Base-by-base conservation (phyloP, 2,113 vertebrate species). In the Fulmarus glacialis region DNA sequence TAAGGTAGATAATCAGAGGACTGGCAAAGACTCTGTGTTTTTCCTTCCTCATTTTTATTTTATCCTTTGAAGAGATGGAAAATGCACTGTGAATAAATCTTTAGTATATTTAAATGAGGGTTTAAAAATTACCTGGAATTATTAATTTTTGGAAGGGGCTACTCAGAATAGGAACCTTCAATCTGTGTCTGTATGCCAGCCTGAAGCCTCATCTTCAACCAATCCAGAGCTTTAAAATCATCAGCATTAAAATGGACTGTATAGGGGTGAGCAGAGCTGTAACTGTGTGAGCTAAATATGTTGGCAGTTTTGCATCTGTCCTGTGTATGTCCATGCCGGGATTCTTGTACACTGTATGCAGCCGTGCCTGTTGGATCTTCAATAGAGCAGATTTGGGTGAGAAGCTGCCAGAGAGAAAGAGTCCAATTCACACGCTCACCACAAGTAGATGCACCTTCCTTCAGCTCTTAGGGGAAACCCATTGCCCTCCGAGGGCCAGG, bases 281-380 rank as follows among this genome's bases (percentile, higher is more conserved):
- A 52, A 6, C 7, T 12, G 12, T 27, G 50, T 67, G 52, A 90
- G 47, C 23, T 42, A 26, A 80, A 19, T 15, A 34, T 1, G 0
- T 5, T 43, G 75, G 20, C 67, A 80, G 26, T 43, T 88, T 43
- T 48, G 18, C 48, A 26, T 60, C 21, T 50, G 12, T 64, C 29
- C 27, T 6, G 0, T 9, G 11, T 20, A 30, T 30, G 36, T n/a
- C 23, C 6, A 3, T 52, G 23, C 30, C 4, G 1, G 27, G 47
- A 7, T 23, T 30, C 42, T 40, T 59, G 52, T 55, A 23, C 19
- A 9, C 9, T 43, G 48, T 29, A 55, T 40, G 53, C 34, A 68
- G 8, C 38, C 21, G 4, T 53, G 53, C 32, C 29, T 32, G 22
- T 21, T 72, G 71, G 47, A 52, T 63, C n/a, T 75, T 82, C 43